Evolutionary conservation across 2,797 vertebrate species (phyloP).

Genomic region (Chloroceryle amazona): DNA sequence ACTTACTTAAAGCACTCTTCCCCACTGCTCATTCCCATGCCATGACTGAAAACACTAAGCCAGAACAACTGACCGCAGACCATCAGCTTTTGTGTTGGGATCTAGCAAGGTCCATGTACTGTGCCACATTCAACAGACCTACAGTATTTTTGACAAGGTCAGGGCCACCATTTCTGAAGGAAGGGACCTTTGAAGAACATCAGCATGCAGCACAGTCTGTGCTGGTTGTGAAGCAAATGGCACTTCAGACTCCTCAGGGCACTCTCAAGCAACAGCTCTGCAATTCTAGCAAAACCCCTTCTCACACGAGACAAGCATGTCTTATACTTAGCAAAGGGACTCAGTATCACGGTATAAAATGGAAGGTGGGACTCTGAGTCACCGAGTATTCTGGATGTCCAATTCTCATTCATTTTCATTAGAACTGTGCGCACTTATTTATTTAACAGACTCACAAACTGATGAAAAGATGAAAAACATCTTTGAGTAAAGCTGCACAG

Average conservation of each 20-base stretch:
- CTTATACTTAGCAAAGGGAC: neutral
- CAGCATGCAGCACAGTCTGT: rapidly evolving
- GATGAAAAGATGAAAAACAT: neutral
- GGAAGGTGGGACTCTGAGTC: neutral
- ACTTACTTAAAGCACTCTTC: neutral
- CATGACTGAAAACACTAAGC: neutral
- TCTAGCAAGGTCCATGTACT: neutral
- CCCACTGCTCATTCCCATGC: rapidly evolving
- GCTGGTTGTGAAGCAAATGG: neutral
- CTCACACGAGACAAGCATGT: rapidly evolving
- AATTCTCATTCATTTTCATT: neutral
- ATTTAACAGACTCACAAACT: neutral
- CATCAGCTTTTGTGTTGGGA: rapidly evolving
- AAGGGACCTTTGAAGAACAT: neutral
- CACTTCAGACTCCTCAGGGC: neutral
- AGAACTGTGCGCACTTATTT: neutral
- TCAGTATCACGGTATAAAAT: neutral
- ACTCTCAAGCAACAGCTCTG: neutral
- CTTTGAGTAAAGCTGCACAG: neutral
- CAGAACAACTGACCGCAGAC: neutral
- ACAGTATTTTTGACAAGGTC: neutral
- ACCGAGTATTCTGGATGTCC: neutral
- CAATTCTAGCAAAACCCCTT: neutral
- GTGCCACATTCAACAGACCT: neutral
- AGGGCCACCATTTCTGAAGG: neutral